Percentiles rank a stretch among this genome's conserved stretches.
Conservation (phyloP, 1,140 invertebrate genomes). For the Nautilus pompilius region DNA sequence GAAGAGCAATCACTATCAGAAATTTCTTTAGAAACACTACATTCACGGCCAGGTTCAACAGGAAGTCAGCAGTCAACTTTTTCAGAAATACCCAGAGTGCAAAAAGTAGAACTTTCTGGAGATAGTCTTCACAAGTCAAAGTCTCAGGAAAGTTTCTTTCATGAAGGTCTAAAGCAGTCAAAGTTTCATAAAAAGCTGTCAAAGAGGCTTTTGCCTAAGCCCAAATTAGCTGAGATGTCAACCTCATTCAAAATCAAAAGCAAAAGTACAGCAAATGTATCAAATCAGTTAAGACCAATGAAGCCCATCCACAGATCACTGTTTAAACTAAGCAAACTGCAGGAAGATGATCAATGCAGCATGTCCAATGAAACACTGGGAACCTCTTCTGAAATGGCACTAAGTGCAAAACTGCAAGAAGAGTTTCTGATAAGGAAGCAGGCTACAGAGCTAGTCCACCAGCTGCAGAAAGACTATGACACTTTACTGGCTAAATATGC, state of each 20-base stretch:
- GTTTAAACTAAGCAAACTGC: constrained; percentile 20
- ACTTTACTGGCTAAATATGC: constrained; percentile 53
- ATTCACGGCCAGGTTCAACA: neutral
- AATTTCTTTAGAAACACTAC: neutral
- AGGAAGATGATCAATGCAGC: constrained; percentile 12
- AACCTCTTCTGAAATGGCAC: constrained; percentile 26
- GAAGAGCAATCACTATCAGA: neutral
- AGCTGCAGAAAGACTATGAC: constrained; percentile 52
- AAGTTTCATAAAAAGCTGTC: constrained; percentile 27
- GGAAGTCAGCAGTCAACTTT: neutral
- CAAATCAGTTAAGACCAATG: constrained; percentile 26
- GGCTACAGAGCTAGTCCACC: constrained; percentile 47
- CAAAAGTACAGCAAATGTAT: constrained; percentile 37
- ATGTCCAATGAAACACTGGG: constrained; percentile 20
- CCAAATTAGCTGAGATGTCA: constrained; percentile 21
- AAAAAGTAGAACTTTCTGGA: neutral
- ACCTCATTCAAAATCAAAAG: constrained; percentile 36
- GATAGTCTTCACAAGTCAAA: constrained; percentile 24
- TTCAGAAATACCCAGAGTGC: neutral
- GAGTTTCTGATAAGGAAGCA: constrained; percentile 43
- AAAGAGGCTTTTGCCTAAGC: constrained; percentile 38
- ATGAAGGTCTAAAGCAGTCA: constrained; percentile 10
- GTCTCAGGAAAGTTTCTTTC: constrained; percentile 39
- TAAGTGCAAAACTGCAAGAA: constrained; percentile 39
- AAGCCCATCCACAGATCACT: constrained; percentile 40